Percentiles rank a stretch among this genome's conserved stretches.
These are phyloP conservation scores for Liopterus haemorrhoidalis DNA, from an alignment of 2,888 invertebrate genomes.

Conservation along the genomic window DNA sequence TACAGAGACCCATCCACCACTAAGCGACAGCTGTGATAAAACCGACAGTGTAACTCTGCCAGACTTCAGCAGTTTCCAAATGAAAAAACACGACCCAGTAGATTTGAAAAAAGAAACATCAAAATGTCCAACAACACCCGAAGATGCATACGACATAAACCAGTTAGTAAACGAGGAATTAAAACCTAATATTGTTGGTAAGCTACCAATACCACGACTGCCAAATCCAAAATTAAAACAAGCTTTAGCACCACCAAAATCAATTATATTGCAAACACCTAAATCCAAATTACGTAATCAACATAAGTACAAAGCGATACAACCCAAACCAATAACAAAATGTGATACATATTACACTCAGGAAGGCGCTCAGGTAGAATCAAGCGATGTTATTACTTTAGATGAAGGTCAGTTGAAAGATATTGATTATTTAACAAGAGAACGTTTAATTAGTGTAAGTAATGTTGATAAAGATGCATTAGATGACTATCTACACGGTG, in stretches of 20 bases:
- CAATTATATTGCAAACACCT: conserved; percentile 31
- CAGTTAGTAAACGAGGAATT: neutral
- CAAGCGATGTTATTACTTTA: conserved; percentile 26
- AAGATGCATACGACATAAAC: too few relatives aligned
- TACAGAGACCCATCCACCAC: too few relatives aligned
- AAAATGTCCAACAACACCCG: conserved; percentile 5
- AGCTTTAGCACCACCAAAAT: conserved; percentile 23
- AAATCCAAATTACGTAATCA: conserved; percentile 29
- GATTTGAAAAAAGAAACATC: conserved; percentile 14
- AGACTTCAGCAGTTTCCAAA: conserved; percentile 46
- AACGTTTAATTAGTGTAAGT: conserved; percentile 67
- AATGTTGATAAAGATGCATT: conserved; percentile 74
- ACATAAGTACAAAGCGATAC: conserved; percentile 50
- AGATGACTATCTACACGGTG: conserved; percentile 69
- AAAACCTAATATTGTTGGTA: conserved; percentile 24
- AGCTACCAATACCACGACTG: conserved; percentile 41
- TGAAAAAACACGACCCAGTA: conserved; percentile 12
- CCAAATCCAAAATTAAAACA: conserved; percentile 26
- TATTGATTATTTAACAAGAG: conserved; percentile 44
- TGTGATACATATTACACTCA: conserved; percentile 23
- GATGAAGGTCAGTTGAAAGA: conserved; percentile 15
- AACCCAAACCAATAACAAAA: conserved; percentile 45
- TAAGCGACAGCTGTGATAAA: conserved; percentile 34
- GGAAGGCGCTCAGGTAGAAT: conserved; percentile 32
- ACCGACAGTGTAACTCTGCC: conserved; percentile 42